Evolutionary conservation across 2,888 invertebrate genomes (phyloP).

Genomic region (Drosophila seclusa): DNA sequence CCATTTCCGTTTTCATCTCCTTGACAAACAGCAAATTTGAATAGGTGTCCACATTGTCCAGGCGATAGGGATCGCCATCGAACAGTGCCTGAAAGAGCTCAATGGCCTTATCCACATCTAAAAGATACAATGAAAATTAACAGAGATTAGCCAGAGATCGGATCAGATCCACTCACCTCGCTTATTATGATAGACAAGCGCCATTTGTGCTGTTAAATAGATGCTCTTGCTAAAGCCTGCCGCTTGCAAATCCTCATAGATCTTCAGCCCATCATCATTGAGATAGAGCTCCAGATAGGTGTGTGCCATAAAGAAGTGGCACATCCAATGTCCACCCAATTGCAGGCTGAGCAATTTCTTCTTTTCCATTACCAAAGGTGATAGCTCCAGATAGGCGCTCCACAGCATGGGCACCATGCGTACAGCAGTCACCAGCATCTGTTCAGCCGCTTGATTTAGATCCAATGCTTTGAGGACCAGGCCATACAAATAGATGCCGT

Average conservation of each 20-base stretch:
- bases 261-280: constrained; percentile 94
- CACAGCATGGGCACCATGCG: constrained; percentile 93
- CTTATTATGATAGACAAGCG: constrained; percentile 95
- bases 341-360: constrained; percentile 89
- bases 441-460: constrained; percentile 91
- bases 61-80: constrained; percentile 94
- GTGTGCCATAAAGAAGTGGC: constrained; percentile 95
- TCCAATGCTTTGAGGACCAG: constrained; percentile 95
- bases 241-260: constrained; percentile 91
- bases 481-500: constrained; percentile 94
- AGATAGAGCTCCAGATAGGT: constrained; percentile 95
- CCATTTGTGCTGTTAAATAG: constrained; percentile 96
- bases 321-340: constrained; percentile 96
- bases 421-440: constrained; percentile 92
- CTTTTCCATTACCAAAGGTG: constrained; percentile 92
- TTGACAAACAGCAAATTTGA: constrained; percentile 98
- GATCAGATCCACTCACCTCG: constrained; percentile 87
- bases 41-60: constrained; percentile 98
- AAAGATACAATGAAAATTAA: not conserved
- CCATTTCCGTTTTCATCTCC: constrained; percentile 95
- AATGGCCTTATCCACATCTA: constrained; percentile 96
- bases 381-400: constrained; percentile 97
- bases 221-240: constrained; percentile 94
- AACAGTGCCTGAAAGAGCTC: constrained; percentile 93
- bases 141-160: not conserved